A percentile compares a stretch with the other conserved stretches of the same genome.
phyloP scores from a whole-genome alignment of 2,797 vertebrate species.

The Carapus acus region DNA sequence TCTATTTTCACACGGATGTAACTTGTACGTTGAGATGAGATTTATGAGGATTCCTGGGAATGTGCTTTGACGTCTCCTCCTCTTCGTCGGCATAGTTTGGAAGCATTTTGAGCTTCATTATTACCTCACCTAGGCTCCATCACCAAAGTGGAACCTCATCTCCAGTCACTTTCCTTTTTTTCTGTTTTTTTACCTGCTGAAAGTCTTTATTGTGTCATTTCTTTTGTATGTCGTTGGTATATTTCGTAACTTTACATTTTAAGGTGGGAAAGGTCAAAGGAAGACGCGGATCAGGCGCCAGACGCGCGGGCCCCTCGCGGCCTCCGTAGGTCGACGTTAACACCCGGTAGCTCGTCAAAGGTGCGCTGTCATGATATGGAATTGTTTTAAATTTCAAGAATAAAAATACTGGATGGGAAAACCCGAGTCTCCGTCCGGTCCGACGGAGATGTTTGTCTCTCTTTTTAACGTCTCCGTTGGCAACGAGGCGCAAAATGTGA shows the following conservation, averaged over 20 bases:
- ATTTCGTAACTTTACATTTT: constrained; percentile 30
- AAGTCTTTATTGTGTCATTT: constrained; percentile 48
- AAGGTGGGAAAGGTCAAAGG: constrained; percentile 18
- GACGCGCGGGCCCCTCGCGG: too few relatives aligned
- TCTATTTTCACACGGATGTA: constrained; percentile 42
- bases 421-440: background rate
- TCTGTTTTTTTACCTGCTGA: constrained; percentile 33
- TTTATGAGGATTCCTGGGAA: constrained; percentile 3
- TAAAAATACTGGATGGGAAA: constrained; percentile 53
- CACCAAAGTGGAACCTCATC: constrained; percentile 34
- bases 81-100: constrained; percentile 23
- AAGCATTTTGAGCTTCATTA: constrained; percentile 42
- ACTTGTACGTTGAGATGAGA: constrained; percentile 22
- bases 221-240: constrained; percentile 40
- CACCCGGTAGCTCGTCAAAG: constrained; percentile 39
- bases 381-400: constrained; percentile 68
- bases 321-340: too few relatives aligned
- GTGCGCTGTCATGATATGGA: constrained; percentile 56
- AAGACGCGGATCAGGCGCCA: too few relatives aligned
- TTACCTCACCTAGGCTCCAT: constrained; percentile 54
- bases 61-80: constrained; percentile 27
- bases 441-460: constrained; percentile 1
- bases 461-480: constrained; percentile 15
- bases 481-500: constrained; percentile 15
- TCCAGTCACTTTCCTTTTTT: constrained; percentile 29